These are phyloP conservation scores for Oreochromis niloticus DNA, from an alignment of 2,113 vertebrate genomes.

Conservation along the genomic window DNA sequence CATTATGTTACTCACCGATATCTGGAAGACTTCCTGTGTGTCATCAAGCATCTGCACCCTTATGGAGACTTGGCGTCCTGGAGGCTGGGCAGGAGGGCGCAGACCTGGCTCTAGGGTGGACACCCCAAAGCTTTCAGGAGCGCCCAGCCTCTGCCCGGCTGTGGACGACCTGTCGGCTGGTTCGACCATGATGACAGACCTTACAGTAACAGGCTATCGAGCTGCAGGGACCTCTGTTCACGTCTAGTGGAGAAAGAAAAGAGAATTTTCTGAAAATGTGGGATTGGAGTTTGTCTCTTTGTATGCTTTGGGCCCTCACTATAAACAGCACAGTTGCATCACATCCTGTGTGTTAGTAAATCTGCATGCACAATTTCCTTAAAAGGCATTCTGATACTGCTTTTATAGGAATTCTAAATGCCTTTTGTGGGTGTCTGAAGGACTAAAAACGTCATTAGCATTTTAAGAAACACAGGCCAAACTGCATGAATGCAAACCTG, in stretches of 20 bases:
- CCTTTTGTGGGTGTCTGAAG: not conserved
- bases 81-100: constrained; percentile 76
- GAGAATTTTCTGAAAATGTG: not conserved
- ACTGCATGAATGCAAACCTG: not conserved
- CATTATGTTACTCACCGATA: constrained; percentile 78
- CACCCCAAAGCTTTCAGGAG: constrained; percentile 86
- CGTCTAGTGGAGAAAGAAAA: constrained; percentile 8
- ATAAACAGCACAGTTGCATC: not conserved
- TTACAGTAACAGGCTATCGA: not conserved
- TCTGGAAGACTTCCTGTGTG: constrained; percentile 89
- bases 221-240: constrained; percentile 25
- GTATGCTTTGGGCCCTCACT: not conserved
- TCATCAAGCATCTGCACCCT: constrained; percentile 95
- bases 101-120: constrained; percentile 91
- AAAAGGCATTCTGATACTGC: not conserved
- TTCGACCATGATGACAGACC: constrained; percentile 80
- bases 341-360: not conserved
- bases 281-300: not conserved
- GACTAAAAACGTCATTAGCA: not conserved
- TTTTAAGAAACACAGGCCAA: not conserved
- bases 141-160: constrained; percentile 85
- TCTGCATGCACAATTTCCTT: not conserved
- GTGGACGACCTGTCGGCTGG: constrained; percentile 79
- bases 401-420: not conserved
- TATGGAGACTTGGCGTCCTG: constrained; percentile 84